phyloP scores from a whole-genome alignment of 2,797 vertebrate genomes.

The Peromyscus eremicus region DNA sequence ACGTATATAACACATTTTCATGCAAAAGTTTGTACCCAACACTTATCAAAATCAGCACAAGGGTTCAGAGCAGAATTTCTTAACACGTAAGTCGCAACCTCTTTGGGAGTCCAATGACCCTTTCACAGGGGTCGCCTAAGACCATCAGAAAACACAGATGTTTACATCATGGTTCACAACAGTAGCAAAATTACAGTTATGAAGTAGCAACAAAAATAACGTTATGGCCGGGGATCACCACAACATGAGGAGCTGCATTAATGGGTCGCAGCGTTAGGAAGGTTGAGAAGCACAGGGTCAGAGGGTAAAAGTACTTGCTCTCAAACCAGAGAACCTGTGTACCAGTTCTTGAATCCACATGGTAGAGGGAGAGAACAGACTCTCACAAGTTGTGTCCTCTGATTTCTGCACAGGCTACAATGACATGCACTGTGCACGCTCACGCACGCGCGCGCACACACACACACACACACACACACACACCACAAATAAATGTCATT shows the following conservation, averaged over 20 bases:
- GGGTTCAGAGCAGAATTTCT: not conserved
- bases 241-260: not conserved
- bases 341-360: not conserved
- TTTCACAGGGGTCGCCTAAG: not conserved
- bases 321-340: not conserved
- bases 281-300: not conserved
- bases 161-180: not conserved
- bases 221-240: not conserved
- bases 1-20: conserved; percentile 59
- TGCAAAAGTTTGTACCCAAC: conserved; percentile 69
- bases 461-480: not conserved
- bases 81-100: not conserved
- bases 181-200: not conserved
- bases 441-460: not conserved
- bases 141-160: not conserved
- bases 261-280: not conserved
- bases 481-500: not conserved
- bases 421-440: too few relatives aligned
- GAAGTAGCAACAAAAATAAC: not conserved
- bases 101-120: not conserved
- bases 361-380: not conserved
- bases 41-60: not conserved
- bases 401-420: not conserved
- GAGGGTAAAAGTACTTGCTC: not conserved
- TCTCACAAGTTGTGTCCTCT: not conserved